phyloP scores from a whole-genome alignment of 1,140 invertebrate genomes.

The Samia ricini region DNA sequence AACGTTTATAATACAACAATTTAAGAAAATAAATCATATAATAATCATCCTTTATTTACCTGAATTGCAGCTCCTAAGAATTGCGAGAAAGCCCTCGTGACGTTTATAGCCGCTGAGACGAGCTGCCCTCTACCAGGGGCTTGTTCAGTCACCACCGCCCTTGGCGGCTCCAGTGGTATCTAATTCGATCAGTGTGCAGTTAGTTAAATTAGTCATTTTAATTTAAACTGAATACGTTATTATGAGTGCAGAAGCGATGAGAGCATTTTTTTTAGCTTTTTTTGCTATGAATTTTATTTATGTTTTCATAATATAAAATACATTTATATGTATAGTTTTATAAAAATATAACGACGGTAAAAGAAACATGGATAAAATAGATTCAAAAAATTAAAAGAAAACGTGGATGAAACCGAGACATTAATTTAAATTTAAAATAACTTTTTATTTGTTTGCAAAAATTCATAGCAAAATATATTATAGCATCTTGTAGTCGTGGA shows the following conservation, averaged over 20 bases:
- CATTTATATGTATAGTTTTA: too few species aligned
- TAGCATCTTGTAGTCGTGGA: background rate
- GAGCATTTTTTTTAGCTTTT: constrained; percentile 10
- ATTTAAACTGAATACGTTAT: background rate
- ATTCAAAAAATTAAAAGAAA: too few species aligned
- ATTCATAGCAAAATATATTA: background rate
- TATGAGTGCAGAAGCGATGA: constrained; percentile 16
- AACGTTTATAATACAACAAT: background rate
- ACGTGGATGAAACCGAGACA: too few species aligned
- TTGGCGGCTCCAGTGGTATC: constrained; percentile 70
- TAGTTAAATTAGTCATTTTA: constrained; percentile 6
- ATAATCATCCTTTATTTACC: constrained; percentile 60
- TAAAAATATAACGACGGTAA: too few species aligned
- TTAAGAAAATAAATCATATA: background rate
- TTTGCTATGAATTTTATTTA: constrained; percentile 8
- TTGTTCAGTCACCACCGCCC: constrained; percentile 57
- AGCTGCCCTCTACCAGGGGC: constrained; percentile 79
- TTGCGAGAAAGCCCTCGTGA: constrained; percentile 84
- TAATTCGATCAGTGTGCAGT: constrained; percentile 25
- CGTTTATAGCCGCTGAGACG: constrained; percentile 83
- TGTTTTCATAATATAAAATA: too few species aligned
- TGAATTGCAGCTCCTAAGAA: constrained; percentile 86
- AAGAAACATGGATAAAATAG: too few species aligned
- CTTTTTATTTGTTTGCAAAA: background rate
- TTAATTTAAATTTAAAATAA: too few species aligned